Evolutionary conservation across 2,888 invertebrate genomes (phyloP), one percentile per base, ranked within the genome.

Genomic region (Eucriotettix oculatus): DNA sequence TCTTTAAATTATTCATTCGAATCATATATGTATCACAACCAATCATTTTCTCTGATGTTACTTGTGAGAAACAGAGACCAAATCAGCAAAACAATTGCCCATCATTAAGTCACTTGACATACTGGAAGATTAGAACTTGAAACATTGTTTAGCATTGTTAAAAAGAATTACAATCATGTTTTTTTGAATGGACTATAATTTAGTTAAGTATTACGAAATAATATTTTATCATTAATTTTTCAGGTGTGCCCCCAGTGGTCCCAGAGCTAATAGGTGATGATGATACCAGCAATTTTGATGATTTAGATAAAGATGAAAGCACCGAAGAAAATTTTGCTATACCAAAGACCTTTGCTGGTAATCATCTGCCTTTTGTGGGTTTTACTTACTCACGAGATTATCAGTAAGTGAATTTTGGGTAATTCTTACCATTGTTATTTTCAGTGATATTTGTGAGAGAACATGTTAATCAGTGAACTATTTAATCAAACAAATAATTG

Each of bases 251-350:
- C 2, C 99, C 99, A 0, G 94, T 98, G 11, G 94, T 98, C 14
- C 98, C 98, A 14, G 96, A 98, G 71, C 77, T 99, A 59, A 82
- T 84, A 16, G 89, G 96, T 65, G 99, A 99, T 72, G 96, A 96
- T 72, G 99, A 99, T 73, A 97, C 99, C 0, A 89, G 94, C 68
- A 94, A 99, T 76, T 99, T 99, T 76, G 98, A 98, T 74, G 96
- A 97, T 68, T 89, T 97, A 64, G 96, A 97, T 69, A 90, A 92
- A 70, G 93, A 95, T 65, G 94, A 95, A 71, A 84, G 85, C 29
- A 82, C 91, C 1, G 92, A 94, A 71, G 97, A 98, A 74, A 86
- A 87, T 67, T 99, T 99, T 76, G 93, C 96, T 42, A 84, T 90
- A 67, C 96, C 98, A 60, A 98, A 95, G 78, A 92, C 95, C 53